These are phyloP conservation scores for Parauchenoglanis punctatus DNA, from an alignment of 2,797 vertebrate species.

Conservation along the genomic window DNA sequence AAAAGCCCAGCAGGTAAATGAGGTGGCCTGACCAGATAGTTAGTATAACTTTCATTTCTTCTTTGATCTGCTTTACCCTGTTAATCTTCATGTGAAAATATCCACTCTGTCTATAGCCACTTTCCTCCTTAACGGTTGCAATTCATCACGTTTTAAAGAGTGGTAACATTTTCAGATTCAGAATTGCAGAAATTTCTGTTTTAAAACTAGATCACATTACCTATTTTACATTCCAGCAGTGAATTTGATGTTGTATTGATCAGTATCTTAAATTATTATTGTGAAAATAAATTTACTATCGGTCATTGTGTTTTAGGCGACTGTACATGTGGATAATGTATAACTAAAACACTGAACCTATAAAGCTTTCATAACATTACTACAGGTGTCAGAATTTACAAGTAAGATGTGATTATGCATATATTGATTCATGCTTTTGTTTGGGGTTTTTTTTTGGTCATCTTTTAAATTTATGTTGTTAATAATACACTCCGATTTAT, in stretches of 20 bases:
- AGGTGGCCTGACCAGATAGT: background rate
- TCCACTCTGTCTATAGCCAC: background rate
- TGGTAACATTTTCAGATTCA: background rate
- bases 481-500: background rate
- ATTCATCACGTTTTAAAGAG: background rate
- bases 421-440: background rate
- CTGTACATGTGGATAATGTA: background rate
- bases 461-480: background rate
- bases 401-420: background rate
- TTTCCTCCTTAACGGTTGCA: background rate
- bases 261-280: slow-evolving; percentile 2
- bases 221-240: background rate
- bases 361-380: background rate
- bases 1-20: background rate
- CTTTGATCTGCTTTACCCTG: background rate
- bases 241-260: background rate
- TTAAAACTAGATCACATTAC: background rate
- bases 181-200: background rate
- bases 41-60: background rate
- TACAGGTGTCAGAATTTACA: background rate
- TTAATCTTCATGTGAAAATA: background rate
- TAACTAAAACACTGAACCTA: background rate
- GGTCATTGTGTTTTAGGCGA: background rate
- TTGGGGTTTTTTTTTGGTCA: no score
- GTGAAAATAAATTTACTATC: slow-evolving; percentile 1